Evolutionary conservation across 1,140 invertebrate species (phyloP).

Genomic region (Atta cephalotes): DNA sequence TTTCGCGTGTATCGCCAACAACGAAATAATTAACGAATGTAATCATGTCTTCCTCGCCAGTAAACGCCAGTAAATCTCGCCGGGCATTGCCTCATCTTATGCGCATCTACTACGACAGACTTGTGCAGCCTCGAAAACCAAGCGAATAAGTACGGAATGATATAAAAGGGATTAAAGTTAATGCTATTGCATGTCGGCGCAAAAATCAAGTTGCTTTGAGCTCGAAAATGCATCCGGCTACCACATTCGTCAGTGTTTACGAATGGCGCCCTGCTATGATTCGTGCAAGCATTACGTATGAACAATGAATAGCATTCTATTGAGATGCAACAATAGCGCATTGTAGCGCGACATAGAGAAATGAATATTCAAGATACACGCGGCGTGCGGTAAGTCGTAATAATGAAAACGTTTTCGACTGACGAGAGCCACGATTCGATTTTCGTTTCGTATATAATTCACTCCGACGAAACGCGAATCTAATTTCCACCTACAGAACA

Average conservation of each 20-base stretch:
- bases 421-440: conserved; percentile 54
- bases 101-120: conserved; percentile 6
- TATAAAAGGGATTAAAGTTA: conserved; percentile 56
- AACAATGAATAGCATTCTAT: conserved; percentile 74
- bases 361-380: conserved; percentile 74
- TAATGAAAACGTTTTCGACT: conserved; percentile 69
- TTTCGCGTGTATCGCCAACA: conserved; percentile 18
- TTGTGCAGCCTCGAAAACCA: conserved; percentile 17
- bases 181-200: conserved; percentile 38
- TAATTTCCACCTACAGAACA: conserved; percentile 29
- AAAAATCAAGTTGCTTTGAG: conserved; percentile 46
- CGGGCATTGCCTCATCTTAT: conserved; percentile 14
- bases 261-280: conserved; percentile 45
- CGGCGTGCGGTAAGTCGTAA: conserved; percentile 58
- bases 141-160: conserved; percentile 3
- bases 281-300: conserved; percentile 67
- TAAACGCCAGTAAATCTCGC: conserved; percentile 33
- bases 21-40: conserved; percentile 59
- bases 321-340: conserved; percentile 71
- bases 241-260: conserved; percentile 70
- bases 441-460: conserved; percentile 61
- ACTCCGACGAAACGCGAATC: conserved; percentile 17
- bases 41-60: conserved; percentile 53
- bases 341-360: conserved; percentile 66
- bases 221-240: conserved; percentile 37